Evolutionary conservation across 2,113 vertebrate species (phyloP).

Genomic region (Theropithecus gelada): DNA sequence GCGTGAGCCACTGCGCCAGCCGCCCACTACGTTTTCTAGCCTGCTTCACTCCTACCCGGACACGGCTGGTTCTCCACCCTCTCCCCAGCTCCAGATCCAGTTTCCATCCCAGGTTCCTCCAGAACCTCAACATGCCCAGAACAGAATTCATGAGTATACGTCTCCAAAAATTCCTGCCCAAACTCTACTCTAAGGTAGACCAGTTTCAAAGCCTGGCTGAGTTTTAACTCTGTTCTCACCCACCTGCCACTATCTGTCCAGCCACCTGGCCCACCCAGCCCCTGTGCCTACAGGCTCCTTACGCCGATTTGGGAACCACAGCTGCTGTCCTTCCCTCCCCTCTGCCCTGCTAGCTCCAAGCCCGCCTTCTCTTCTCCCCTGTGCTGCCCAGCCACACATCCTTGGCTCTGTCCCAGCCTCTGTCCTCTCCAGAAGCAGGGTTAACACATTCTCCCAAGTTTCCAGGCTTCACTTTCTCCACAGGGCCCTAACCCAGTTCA

Average conservation of each 20-base stretch:
- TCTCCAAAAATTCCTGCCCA: not conserved
- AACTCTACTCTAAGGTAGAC: too few relatives aligned
- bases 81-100: not conserved
- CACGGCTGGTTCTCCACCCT: not conserved
- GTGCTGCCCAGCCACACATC: not conserved
- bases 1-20: too few relatives aligned
- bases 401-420: not conserved
- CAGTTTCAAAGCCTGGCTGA: not conserved
- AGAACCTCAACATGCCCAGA: not conserved
- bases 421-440: not conserved
- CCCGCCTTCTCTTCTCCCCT: not conserved
- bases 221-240: not conserved
- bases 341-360: not conserved
- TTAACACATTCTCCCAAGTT: not conserved
- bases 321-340: not conserved
- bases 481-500: not conserved
- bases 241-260: not conserved
- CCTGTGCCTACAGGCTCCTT: not conserved
- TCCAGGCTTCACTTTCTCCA: not conserved
- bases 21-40: not conserved
- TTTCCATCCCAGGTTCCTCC: not conserved
- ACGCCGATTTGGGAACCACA: accelerated
- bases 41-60: not conserved
- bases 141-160: not conserved
- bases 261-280: not conserved